A percentile compares a stretch with the other conserved stretches of the same genome.
These are phyloP conservation scores for Ostrea denselamellosa DNA, from an alignment of 1,140 invertebrate genomes.

Conservation along the genomic window DNA sequence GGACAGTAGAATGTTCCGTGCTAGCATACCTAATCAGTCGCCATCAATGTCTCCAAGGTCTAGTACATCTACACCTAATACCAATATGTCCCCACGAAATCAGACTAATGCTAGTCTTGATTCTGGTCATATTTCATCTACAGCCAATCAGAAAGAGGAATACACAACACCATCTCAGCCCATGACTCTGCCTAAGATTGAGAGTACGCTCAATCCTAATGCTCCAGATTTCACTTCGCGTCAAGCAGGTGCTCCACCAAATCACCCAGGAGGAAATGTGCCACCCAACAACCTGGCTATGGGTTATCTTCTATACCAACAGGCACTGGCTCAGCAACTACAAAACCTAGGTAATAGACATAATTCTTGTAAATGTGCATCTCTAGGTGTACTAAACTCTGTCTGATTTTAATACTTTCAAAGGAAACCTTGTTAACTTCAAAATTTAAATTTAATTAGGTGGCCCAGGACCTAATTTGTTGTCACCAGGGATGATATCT, in stretches of 20 bases:
- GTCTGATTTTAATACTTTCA: background rate
- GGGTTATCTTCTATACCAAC: conserved; percentile 58
- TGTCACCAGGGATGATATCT: conserved; percentile 58
- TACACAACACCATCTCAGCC: conserved; percentile 78
- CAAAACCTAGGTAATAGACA: conserved; percentile 44
- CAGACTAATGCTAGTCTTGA: conserved; percentile 58
- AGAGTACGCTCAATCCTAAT: conserved; percentile 90
- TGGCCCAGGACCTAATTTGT: conserved; percentile 54
- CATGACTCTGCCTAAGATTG: conserved; percentile 78
- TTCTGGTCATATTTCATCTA: conserved; percentile 54
- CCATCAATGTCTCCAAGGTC: conserved; percentile 84
- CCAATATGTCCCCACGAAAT: conserved; percentile 59
- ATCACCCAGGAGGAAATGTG: conserved; percentile 37
- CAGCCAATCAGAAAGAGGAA: conserved; percentile 71
- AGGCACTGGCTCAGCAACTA: conserved; percentile 59
- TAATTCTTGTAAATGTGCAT: background rate
- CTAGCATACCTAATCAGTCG: conserved; percentile 67
- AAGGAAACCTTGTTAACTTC: background rate
- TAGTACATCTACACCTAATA: conserved; percentile 62
- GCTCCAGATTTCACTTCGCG: conserved; percentile 87
- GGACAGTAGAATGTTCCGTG: conserved; percentile 83
- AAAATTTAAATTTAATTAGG: conserved; percentile 42
- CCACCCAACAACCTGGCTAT: conserved; percentile 45
- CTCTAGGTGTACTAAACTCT: background rate
- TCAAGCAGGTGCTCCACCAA: conserved; percentile 44